Conservation (phyloP, 2,113 vertebrate genomes). For the Hiodon alosoides region DNA sequence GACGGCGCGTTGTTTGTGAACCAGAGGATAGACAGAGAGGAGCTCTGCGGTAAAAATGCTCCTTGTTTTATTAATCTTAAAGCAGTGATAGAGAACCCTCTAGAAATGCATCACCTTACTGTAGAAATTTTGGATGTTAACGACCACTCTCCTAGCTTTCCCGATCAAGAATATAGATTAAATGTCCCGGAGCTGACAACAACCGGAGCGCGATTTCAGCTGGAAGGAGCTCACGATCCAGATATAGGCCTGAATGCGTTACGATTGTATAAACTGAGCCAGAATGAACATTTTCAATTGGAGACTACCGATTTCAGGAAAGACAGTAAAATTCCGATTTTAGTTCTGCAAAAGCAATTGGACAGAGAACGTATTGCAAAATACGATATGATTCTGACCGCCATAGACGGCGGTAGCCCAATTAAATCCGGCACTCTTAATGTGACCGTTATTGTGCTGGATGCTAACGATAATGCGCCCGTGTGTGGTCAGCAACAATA, state of each 20-base stretch:
- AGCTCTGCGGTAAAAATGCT: constrained; percentile 39
- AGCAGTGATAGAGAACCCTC: constrained; percentile 50
- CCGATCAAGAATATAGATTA: constrained; percentile 40
- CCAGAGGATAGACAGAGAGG: constrained; percentile 51
- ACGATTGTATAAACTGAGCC: constrained; percentile 47
- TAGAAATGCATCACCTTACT: constrained; percentile 55
- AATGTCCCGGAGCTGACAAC: constrained; percentile 40
- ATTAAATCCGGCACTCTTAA: constrained; percentile 59
- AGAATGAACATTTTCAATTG: constrained; percentile 51
- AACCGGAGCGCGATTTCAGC: constrained; percentile 40
- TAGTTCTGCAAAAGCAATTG: constrained; percentile 58
- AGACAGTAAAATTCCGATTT: constrained; percentile 44
- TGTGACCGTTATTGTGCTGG: constrained; percentile 62
- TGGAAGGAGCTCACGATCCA: constrained; percentile 44
- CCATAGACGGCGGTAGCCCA: constrained; percentile 65
- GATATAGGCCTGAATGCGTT: constrained; percentile 45
- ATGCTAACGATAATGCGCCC: constrained; percentile 75
- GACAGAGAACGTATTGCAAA: constrained; percentile 23
- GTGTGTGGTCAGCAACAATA: constrained; percentile 59
- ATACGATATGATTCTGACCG: constrained; percentile 60
- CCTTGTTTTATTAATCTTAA: constrained; percentile 50
- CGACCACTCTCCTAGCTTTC: constrained; percentile 50
- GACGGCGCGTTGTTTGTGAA: constrained; percentile 50
- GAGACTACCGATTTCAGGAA: constrained; percentile 46
- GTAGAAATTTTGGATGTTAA: constrained; percentile 54